These are phyloP conservation scores for Podabrus alpinus DNA, from an alignment of 2,888 invertebrate species.

Conservation along the genomic window DNA sequence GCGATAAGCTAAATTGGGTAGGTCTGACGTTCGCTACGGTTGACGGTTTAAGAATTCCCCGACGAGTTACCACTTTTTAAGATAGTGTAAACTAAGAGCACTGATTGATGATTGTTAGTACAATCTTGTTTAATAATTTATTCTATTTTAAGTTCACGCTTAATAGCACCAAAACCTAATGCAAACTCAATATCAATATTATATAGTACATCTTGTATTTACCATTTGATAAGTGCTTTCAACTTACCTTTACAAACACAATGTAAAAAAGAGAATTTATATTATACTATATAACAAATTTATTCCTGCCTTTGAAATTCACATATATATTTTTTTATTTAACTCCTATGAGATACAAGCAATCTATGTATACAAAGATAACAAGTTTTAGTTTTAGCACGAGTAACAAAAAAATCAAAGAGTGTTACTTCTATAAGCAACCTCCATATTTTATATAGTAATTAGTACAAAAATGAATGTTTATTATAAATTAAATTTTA, in stretches of 20 bases:
- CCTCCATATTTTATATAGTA: too few species aligned
- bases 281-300: background rate
- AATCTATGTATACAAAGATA: background rate
- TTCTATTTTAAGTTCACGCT: background rate
- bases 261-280: background rate
- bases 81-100: background rate
- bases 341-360: background rate
- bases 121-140: background rate
- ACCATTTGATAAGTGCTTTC: background rate
- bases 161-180: background rate
- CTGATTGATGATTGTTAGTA: background rate
- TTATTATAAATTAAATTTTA: too few species aligned
- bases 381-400: background rate
- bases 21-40: constrained; percentile 22
- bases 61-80: background rate
- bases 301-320: background rate
- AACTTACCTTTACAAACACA: background rate
- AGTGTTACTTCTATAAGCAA: too few species aligned
- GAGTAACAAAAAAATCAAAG: too few species aligned
- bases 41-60: constrained; percentile 19
- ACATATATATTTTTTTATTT: background rate
- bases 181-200: background rate
- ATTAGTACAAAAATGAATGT: too few species aligned
- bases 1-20: constrained; percentile 32
- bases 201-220: background rate